A percentile compares a stretch with the other conserved stretches of the same genome.
phyloP scores from a whole-genome alignment of 2,888 invertebrate species.

The Macroteleia sp. region DNA sequence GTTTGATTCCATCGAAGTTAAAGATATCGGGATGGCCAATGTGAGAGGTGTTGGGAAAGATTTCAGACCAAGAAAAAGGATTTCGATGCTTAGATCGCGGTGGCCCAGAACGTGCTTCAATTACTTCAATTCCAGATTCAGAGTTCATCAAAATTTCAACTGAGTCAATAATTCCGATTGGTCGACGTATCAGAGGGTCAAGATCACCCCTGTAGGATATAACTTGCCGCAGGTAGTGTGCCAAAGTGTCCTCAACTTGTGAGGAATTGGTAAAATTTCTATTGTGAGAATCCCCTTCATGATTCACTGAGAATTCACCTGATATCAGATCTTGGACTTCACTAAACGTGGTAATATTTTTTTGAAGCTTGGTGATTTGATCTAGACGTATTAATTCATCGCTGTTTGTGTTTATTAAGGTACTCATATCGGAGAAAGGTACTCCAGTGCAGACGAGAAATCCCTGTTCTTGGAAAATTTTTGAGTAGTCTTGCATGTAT shows the following conservation, averaged over 20 bases:
- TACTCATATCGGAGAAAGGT: constrained; percentile 85
- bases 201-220: constrained; percentile 78
- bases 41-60: constrained; percentile 87
- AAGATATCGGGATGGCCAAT: constrained; percentile 90
- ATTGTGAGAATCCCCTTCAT: constrained; percentile 38
- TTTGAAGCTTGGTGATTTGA: constrained; percentile 71
- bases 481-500: constrained; percentile 88
- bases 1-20: constrained; percentile 87
- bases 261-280: constrained; percentile 14
- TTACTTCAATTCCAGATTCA: constrained; percentile 72
- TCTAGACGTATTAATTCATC: constrained; percentile 23
- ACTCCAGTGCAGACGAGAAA: constrained; percentile 90
- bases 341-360: constrained; percentile 85
- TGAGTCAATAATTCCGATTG: constrained; percentile 86
- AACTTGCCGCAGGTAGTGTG: constrained; percentile 61
- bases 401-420: constrained; percentile 41
- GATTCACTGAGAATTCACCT: constrained; percentile 83
- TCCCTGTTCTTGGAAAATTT: constrained; percentile 86
- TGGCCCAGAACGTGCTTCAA: constrained; percentile 80
- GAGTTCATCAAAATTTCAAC: constrained; percentile 85
- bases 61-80: constrained; percentile 91
- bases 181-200: constrained; percentile 75
- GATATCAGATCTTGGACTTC: constrained; percentile 85
- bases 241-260: constrained; percentile 50
- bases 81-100: constrained; percentile 75